These are phyloP conservation scores for Albula goreensis DNA, from an alignment of 2,113 vertebrate species.

Conservation along the genomic window DNA sequence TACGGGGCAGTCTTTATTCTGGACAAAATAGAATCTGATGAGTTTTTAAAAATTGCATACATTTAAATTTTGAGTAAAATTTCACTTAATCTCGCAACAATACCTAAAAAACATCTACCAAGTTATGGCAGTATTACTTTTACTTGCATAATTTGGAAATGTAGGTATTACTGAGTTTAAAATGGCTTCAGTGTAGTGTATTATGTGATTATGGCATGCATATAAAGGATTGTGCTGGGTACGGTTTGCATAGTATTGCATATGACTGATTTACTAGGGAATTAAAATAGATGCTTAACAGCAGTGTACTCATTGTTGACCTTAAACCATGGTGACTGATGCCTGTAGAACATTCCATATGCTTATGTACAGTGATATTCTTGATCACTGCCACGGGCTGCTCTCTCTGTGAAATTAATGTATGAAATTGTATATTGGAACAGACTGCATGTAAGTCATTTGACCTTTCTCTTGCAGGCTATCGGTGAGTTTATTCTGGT, in stretches of 20 bases:
- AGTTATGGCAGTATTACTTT: too few relatives aligned
- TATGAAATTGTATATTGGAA: background rate
- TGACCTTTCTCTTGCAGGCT: constrained; percentile 63
- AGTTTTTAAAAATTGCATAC: too few relatives aligned
- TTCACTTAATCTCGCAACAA: too few relatives aligned
- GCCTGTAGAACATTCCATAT: background rate
- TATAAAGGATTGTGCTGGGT: background rate
- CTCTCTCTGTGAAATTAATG: background rate
- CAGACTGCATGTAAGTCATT: background rate
- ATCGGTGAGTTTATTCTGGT: constrained; percentile 93
- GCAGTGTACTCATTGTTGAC: background rate
- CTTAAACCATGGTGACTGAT: background rate
- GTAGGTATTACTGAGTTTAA: too few relatives aligned
- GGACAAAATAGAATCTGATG: too few relatives aligned
- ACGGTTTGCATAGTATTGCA: background rate
- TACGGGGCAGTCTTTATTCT: too few relatives aligned
- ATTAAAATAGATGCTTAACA: background rate
- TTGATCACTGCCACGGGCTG: background rate
- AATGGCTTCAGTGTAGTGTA: background rate
- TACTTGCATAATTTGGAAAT: too few relatives aligned
- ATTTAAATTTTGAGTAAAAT: too few relatives aligned
- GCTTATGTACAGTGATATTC: background rate
- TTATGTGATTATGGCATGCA: background rate
- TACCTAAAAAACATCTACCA: too few relatives aligned
- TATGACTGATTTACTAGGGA: background rate